Base-by-base conservation (phyloP, 2,113 vertebrate species). In the Tretioscincus oriximinensis region DNA sequence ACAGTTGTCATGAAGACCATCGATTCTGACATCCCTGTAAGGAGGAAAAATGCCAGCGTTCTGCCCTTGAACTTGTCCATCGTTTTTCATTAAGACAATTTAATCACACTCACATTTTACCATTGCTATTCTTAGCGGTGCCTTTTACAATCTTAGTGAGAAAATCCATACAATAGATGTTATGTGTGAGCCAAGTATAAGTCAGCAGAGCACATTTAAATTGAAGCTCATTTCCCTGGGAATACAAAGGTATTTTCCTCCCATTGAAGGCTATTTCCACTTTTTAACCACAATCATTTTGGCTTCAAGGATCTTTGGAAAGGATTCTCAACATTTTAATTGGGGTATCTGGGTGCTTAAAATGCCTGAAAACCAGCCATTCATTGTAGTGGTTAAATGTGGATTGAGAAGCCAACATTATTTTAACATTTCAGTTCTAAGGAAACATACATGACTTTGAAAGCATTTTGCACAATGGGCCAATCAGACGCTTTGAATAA, bases 281-380 rank as follows among this genome's bases (percentile, higher is more conserved):
- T 79, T 79, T 72, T 77, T 63, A 72, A 45, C 72, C 67, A 63
- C 81, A 71, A 64, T 35, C 60, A 81, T 81, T 77, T 83, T 73
- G 61, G 61, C 31, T 78, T 65, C 16, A 61, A 61, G 22, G 28
- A 35, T 61, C 14, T 68, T 29, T 47, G 60, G 49, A 73, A 73
- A 77, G 41, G 18, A 28, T 28, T 21, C 41, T 58, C 12, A 20
- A 12, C 7, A 26, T 7, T 81, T 76, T 8, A 77, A 72, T 4
- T 45, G 68, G 28, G 9, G n/a, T 60, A 61, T 6, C 9, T 75
- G 21, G 5, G 5, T 65, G 71, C 41, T 29, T 89, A 28, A 35
- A 1, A 65, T 24, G 6, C n/a, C 61, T 84, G 26, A 80, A 66
- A 84, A 73, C 0, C 0, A 74, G 4, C 35, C 61, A 35, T 68